These are phyloP conservation scores for Carapus acus DNA, from an alignment of 2,797 vertebrate genomes.

Conservation along the genomic window DNA sequence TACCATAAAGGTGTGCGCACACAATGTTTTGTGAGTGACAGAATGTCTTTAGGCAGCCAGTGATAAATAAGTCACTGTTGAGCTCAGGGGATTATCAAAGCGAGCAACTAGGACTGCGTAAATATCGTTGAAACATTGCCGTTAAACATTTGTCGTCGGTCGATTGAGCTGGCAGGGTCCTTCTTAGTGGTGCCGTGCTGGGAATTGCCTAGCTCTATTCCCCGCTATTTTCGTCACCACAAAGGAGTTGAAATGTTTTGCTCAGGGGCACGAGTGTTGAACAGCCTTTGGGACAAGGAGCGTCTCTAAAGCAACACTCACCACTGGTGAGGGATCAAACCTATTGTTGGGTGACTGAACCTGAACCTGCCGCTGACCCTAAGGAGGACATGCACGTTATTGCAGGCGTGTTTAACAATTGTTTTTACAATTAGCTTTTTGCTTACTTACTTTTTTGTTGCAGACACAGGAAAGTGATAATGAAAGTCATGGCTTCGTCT, in stretches of 20 bases:
- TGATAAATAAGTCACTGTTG: constrained; percentile 38
- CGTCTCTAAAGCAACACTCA: not conserved
- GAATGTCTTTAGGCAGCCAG: constrained; percentile 20
- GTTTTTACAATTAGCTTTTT: not conserved
- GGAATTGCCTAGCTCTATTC: not conserved
- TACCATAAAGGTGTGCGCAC: constrained; percentile 25
- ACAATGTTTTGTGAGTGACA: constrained; percentile 34
- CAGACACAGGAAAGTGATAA: not conserved
- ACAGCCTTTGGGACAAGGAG: not conserved
- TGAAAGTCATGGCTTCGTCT: not conserved
- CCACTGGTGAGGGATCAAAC: not conserved
- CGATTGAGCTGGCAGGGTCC: not conserved
- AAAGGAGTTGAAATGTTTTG: not conserved
- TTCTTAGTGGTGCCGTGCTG: not conserved
- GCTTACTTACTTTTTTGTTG: not conserved
- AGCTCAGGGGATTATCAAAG: constrained; percentile 20
- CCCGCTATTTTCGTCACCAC: not conserved
- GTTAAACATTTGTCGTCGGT: not conserved
- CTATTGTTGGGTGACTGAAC: no score
- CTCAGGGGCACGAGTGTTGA: not conserved
- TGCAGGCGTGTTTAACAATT: not conserved
- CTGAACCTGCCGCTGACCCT: no score
- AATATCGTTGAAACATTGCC: no score
- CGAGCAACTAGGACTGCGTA: not conserved
- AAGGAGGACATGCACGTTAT: not conserved